A percentile compares a stretch with the other conserved stretches of the same genome.
These are phyloP conservation scores for Silurus lanzhouensis DNA, from an alignment of 2,797 vertebrate genomes.

Conservation along the genomic window DNA sequence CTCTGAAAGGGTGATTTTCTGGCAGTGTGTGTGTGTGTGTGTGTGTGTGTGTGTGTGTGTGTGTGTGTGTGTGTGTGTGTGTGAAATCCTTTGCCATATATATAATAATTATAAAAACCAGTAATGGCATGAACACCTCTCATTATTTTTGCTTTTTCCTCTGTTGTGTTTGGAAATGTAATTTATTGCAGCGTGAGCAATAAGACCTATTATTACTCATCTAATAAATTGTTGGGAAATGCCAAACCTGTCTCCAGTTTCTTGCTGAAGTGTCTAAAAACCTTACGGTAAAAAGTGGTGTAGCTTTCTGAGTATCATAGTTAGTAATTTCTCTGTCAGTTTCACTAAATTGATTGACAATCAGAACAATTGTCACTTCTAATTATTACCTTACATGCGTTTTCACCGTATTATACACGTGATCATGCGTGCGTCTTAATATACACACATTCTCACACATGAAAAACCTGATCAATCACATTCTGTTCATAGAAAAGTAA, in stretches of 20 bases:
- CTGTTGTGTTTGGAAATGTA: not conserved
- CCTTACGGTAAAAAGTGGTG: not conserved
- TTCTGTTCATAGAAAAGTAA: not conserved
- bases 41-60: no score
- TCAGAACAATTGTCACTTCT: not conserved
- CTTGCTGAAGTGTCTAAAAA: not conserved
- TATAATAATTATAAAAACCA: not conserved
- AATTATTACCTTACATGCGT: not conserved
- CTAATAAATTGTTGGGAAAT: not conserved
- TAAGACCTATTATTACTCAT: not conserved
- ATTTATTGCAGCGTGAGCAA: not conserved
- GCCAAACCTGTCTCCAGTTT: not conserved
- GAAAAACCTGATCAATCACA: not conserved
- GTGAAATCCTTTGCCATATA: not conserved
- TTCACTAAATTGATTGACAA: not conserved
- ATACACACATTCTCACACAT: not conserved
- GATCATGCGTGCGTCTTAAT: not conserved
- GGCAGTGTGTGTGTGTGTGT: not conserved
- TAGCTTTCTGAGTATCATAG: not conserved
- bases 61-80: no score
- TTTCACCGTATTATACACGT: not conserved
- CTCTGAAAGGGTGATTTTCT: not conserved
- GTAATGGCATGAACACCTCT: not conserved
- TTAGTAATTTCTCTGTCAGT: not conserved
- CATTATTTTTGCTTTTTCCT: not conserved